Conservation (phyloP, 2,888 invertebrate species). For the Mongoloraphidia duomilia region DNA sequence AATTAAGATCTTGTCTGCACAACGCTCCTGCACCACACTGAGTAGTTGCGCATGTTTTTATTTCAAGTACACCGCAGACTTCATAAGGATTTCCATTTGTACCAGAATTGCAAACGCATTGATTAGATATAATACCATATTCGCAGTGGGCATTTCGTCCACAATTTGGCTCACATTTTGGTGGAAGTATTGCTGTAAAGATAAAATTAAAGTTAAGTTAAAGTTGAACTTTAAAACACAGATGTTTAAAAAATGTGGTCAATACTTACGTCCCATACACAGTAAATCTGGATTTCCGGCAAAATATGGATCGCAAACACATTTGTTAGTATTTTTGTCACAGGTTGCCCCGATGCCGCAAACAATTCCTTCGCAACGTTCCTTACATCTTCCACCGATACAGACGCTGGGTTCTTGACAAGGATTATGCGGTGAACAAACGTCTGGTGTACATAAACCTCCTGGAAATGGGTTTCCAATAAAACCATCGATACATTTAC, state of each 20-base stretch:
- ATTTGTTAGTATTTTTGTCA: constrained; percentile 64
- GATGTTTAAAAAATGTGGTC: neutral
- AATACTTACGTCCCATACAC: constrained; percentile 78
- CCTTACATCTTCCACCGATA: constrained; percentile 76
- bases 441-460: constrained; percentile 66
- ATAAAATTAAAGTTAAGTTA: constrained; percentile 13
- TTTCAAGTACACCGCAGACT: constrained; percentile 56
- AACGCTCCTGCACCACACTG: constrained; percentile 67
- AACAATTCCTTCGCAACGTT: constrained; percentile 71
- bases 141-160: constrained; percentile 77
- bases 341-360: constrained; percentile 84
- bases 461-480: constrained; percentile 87
- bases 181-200: constrained; percentile 56
- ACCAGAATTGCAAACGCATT: constrained; percentile 72
- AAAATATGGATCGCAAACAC: constrained; percentile 75
- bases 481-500: constrained; percentile 75
- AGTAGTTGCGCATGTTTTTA: constrained; percentile 53
- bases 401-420: constrained; percentile 70
- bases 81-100: constrained; percentile 79
- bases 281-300: constrained; percentile 79
- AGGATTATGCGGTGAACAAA: constrained; percentile 62
- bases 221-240: neutral
- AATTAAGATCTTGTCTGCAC: constrained; percentile 59
- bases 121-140: constrained; percentile 54
- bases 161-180: constrained; percentile 66